Conservation (phyloP, 2,888 invertebrate species). For the Norana najaformis region DNA sequence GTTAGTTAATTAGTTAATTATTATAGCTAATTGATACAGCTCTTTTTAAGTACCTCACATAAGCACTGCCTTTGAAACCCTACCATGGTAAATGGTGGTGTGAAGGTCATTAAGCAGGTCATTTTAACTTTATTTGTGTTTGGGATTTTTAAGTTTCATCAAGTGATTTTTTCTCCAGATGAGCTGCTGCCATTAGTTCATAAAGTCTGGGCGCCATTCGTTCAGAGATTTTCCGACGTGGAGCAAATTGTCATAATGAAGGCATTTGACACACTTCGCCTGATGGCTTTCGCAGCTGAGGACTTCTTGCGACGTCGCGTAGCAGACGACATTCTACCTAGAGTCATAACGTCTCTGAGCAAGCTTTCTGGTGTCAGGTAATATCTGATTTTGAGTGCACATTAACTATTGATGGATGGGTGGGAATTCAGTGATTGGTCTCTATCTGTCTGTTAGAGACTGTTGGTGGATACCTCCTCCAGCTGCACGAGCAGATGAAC, state of each 20-base stretch:
- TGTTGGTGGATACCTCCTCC: not conserved
- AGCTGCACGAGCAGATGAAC: not conserved
- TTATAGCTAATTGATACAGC: too few species aligned
- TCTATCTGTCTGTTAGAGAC: not conserved
- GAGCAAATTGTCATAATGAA: constrained; percentile 54
- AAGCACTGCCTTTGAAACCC: too few species aligned
- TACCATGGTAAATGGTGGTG: too few species aligned
- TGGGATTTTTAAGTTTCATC: not conserved
- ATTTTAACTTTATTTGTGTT: not conserved
- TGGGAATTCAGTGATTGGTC: too few species aligned
- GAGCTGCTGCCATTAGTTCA: constrained; percentile 57
- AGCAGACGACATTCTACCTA: constrained; percentile 52
- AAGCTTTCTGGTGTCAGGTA: constrained; percentile 55
- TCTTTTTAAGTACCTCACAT: too few species aligned
- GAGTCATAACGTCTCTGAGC: constrained; percentile 48
- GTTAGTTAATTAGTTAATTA: too few species aligned
- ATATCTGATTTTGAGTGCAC: too few species aligned
- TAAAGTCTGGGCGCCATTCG: constrained; percentile 56
- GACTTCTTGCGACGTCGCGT: constrained; percentile 53
- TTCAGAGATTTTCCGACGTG: constrained; percentile 52
- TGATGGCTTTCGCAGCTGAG: constrained; percentile 48
- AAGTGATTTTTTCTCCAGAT: constrained; percentile 48
- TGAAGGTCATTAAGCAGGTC: not conserved
- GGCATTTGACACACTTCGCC: constrained; percentile 49
- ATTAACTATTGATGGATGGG: too few species aligned